phyloP scores from a whole-genome alignment of 2,113 vertebrate species.

The Onychostoma macrolepis region DNA sequence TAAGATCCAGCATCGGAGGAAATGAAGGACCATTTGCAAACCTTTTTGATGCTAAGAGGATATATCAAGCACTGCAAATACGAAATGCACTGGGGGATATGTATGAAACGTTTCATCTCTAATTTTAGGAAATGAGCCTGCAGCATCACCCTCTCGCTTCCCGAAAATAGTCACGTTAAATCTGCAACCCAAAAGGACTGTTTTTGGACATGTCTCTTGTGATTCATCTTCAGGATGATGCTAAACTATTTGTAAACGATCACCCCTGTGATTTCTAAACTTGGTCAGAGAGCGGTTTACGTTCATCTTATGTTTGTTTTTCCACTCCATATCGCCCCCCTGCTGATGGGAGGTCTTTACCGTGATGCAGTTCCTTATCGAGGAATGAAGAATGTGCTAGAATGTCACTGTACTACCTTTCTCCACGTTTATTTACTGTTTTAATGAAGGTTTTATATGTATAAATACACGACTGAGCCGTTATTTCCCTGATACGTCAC shows the following conservation, averaged over 20 bases:
- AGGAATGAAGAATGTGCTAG: conserved; percentile 51
- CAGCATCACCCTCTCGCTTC: conserved; percentile 8
- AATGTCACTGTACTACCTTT: conserved; percentile 14
- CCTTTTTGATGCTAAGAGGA: neutral
- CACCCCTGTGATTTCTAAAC: neutral
- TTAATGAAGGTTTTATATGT: conserved; percentile 25
- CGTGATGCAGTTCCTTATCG: conserved; percentile 50
- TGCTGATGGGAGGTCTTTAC: neutral
- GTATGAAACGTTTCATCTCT: neutral
- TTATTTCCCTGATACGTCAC: neutral
- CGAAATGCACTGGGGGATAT: conserved; percentile 5
- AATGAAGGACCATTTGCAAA: conserved; percentile 28
- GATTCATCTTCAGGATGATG: neutral
- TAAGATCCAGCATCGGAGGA: neutral
- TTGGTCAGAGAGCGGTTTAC: neutral
- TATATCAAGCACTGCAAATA: conserved; percentile 19
- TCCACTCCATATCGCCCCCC: neutral
- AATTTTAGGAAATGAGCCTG: conserved; percentile 16
- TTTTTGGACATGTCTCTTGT: neutral
- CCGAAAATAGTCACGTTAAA: neutral
- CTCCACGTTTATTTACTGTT: neutral
- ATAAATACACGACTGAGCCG: neutral
- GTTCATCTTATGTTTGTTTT: neutral
- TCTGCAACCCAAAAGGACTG: neutral
- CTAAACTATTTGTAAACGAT: neutral